These are phyloP conservation scores for Parnassius smintheus DNA, from an alignment of 2,888 invertebrate genomes.

Conservation along the genomic window DNA sequence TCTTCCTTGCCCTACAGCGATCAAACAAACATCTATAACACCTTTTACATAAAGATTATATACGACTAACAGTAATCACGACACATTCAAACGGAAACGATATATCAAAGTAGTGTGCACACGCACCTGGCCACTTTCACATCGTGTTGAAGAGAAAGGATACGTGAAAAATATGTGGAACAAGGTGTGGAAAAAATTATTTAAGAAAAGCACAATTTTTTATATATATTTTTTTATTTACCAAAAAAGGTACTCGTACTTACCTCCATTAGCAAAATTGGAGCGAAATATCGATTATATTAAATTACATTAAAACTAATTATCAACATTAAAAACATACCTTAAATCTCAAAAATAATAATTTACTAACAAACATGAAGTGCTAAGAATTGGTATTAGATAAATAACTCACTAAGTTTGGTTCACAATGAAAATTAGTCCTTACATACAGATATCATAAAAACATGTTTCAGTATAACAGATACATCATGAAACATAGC, in stretches of 20 bases:
- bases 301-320: conserved; percentile 77
- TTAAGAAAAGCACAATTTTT: conserved; percentile 47
- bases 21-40: conserved; percentile 42
- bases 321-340: conserved; percentile 76
- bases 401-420: conserved; percentile 30
- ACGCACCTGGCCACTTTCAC: conserved; percentile 30
- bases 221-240: conserved; percentile 58
- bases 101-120: conserved; percentile 45
- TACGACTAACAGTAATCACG: conserved; percentile 29
- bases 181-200: conserved; percentile 19
- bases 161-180: background rate
- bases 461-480: conserved; percentile 11
- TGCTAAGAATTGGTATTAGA: conserved; percentile 36
- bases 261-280: conserved; percentile 56
- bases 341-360: conserved; percentile 79
- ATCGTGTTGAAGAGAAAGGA: background rate
- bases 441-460: conserved; percentile 15
- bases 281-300: conserved; percentile 70
- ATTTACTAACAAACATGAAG: conserved; percentile 76
- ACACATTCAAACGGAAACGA: conserved; percentile 50
- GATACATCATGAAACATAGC: conserved; percentile 15
- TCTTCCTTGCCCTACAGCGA: conserved; percentile 30
- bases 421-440: conserved; percentile 27
- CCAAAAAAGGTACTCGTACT: conserved; percentile 67
- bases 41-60: conserved; percentile 36